These are phyloP conservation scores for Paramormyrops kingsleyae DNA, from an alignment of 2,113 vertebrate genomes.

Conservation along the genomic window DNA sequence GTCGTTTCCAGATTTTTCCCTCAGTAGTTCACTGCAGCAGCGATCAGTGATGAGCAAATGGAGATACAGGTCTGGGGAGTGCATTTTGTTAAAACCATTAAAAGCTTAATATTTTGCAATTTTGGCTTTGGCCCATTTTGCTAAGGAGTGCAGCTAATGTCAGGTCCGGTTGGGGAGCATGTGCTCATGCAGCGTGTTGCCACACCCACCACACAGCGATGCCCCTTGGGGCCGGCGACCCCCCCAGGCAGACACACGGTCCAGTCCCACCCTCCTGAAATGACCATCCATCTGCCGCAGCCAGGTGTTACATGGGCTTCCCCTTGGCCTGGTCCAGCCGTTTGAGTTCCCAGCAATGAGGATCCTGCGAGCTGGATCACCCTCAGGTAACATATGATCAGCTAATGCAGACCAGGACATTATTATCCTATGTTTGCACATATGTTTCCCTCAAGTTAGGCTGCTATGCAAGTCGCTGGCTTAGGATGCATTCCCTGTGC, in stretches of 20 bases:
- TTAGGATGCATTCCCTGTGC: background rate
- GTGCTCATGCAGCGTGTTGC: no score
- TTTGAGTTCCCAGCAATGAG: no score
- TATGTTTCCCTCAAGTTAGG: background rate
- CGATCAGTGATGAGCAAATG: no score
- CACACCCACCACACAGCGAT: no score
- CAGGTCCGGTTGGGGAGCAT: no score
- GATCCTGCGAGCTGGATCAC: no score
- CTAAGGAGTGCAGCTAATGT: background rate
- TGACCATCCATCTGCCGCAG: no score
- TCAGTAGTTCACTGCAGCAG: background rate
- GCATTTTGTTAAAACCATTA: background rate
- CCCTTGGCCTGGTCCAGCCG: no score
- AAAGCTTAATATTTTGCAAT: background rate
- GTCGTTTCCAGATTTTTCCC: background rate
- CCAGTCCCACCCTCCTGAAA: no score
- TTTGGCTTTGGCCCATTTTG: background rate
- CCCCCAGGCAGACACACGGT: no score
- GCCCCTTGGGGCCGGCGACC: no score
- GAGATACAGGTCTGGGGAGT: background rate
- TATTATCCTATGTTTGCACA: background rate
- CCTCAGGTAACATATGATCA: background rate
- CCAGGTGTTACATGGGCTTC: no score
- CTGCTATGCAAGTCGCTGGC: background rate
- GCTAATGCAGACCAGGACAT: background rate